Evolutionary conservation across 2,797 vertebrate species (phyloP), one percentile per base, ranked within the genome.

Genomic region (Hydrophis major): DNA sequence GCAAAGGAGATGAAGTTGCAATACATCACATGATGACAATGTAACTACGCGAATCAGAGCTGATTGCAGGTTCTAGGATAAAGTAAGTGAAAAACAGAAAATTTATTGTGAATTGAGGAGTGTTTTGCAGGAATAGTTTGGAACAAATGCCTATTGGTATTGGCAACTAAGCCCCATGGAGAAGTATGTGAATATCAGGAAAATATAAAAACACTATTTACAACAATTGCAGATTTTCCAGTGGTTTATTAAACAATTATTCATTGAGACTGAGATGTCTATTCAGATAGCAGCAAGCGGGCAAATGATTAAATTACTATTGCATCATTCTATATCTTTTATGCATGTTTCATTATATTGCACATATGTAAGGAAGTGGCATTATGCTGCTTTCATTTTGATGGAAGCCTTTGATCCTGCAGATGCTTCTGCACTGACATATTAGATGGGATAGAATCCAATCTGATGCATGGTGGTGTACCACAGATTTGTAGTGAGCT

Each of bases 381-480:
- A 42, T 47, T 42, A 47, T 47, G 74, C 20, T 83, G 74, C 20
- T 47, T 83, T 83, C 74, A 83, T 83, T 47, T 83, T 12, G 74
- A 47, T 83, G 37, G 74, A 47, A 83, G 37, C 37, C 37, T 83
- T 83, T 83, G 74, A 83, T 83, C 37, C 74, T 11, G 4, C 74
- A 83, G 74, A 83, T 83, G 74, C 74, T 25, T 83, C 74, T 47
- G 74, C 37, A 5, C 3, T 47, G 74, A 47, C 37, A 83, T 25
- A 83, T 83, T 47, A 47, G 74, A 83, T 83, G 74, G 37, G 74
- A 22, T 83, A 25, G 74, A 83, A 83, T 83, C 74, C 74, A 83
- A 83, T 83, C 74, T 83, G 74, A 83, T 83, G 37, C 74, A 83
- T 42, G 20, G 20, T 83, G 8, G 37, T 25, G 25, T 83, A 47